Conservation (phyloP, 2,888 invertebrate species). For the Amiota communis region DNA sequence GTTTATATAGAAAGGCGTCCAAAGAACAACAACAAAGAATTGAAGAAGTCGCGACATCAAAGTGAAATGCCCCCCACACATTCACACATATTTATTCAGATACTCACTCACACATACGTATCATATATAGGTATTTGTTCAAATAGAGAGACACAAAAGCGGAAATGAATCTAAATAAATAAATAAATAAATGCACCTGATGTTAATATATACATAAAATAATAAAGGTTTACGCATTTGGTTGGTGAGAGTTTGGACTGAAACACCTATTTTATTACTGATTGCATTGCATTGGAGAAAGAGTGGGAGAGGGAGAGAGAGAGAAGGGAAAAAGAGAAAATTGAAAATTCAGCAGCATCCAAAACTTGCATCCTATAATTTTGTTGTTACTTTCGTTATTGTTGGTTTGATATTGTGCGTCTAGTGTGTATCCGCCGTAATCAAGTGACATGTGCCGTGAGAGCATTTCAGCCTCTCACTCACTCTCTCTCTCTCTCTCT, state of each 20-base stretch:
- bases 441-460: slow-evolving; percentile 56
- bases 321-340: too few relatives aligned
- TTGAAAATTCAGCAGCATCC: not conserved
- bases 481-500: slow-evolving; percentile 27
- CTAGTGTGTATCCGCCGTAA: slow-evolving; percentile 13
- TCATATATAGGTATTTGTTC: slow-evolving; percentile 54
- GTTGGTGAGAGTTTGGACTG: too few relatives aligned
- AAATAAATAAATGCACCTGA: slow-evolving; percentile 66
- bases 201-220: slow-evolving; percentile 30
- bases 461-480: slow-evolving; percentile 24
- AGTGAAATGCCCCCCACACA: slow-evolving; percentile 60
- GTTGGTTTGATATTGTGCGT: not conserved
- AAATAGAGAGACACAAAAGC: slow-evolving; percentile 50
- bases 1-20: slow-evolving; percentile 1
- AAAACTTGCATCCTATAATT: slow-evolving; percentile 18
- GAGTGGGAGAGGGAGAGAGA: too few relatives aligned
- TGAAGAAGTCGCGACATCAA: slow-evolving; percentile 55
- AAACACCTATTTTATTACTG: too few relatives aligned
- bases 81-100: too few relatives aligned
- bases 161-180: slow-evolving; percentile 70
- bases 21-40: slow-evolving; percentile 22
- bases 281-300: too few relatives aligned
- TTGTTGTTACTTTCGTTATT: not conserved
- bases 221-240: too few relatives aligned
- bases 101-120: not conserved